Percentiles rank a stretch among this genome's conserved stretches.
These are phyloP conservation scores for Danio aesculapii DNA, from an alignment of 2,797 vertebrate genomes.

Conservation along the genomic window DNA sequence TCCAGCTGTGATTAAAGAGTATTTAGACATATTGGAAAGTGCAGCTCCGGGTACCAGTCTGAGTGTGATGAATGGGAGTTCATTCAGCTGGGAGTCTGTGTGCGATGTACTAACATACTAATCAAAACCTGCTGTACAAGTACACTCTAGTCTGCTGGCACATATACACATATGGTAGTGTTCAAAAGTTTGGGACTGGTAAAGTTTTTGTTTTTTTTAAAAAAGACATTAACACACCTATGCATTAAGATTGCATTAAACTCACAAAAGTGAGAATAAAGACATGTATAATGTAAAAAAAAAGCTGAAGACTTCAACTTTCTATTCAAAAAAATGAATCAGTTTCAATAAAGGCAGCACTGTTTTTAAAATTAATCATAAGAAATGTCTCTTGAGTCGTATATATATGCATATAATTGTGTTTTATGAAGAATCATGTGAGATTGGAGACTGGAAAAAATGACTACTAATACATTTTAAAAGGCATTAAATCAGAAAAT, in stretches of 20 bases:
- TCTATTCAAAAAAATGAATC: no score
- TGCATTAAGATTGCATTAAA: neutral
- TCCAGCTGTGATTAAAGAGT: slow-evolving; percentile 44
- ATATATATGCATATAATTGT: neutral
- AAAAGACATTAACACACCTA: neutral
- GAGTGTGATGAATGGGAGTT: slow-evolving; percentile 41
- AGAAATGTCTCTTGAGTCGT: no score
- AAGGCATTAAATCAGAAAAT: neutral
- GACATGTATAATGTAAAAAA: neutral
- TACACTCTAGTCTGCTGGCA: slow-evolving; percentile 66
- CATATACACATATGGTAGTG: slow-evolving; percentile 1
- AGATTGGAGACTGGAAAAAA: neutral
- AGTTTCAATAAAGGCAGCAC: neutral
- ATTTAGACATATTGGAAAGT: slow-evolving; percentile 48
- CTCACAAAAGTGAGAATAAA: neutral
- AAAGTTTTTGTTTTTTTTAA: neutral
- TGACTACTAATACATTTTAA: neutral
- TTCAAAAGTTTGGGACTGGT: neutral
- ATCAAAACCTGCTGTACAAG: slow-evolving; percentile 78
- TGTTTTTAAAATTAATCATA: neutral
- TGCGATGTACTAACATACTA: slow-evolving; percentile 63
- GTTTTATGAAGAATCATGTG: slow-evolving; percentile 3
- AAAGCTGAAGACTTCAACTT: no score
- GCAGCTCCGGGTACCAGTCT: slow-evolving; percentile 18
- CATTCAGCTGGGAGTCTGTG: neutral